Base-by-base conservation (phyloP, 2,888 invertebrate genomes). In the Carabus problematicus region DNA sequence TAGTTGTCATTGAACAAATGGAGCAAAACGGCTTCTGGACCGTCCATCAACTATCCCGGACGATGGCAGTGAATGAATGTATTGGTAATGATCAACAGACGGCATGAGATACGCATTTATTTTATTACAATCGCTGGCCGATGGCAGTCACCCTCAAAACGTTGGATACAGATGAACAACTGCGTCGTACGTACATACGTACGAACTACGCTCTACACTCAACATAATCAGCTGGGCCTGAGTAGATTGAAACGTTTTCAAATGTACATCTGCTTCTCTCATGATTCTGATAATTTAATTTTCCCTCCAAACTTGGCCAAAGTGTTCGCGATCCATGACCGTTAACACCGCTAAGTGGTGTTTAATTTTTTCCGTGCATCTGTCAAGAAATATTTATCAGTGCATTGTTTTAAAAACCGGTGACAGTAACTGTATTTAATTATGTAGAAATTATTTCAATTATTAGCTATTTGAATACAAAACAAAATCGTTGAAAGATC, bases 71-170 rank as follows among this genome's bases (percentile, higher is more conserved):
- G 29, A 29, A 29, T 29, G 29, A 29, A 29, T 29, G 29, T 29
- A 52, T 52, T 52, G 52, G 4, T 19, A 56, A 70, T 56, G 66
- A 70, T 52, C 47, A 62, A 49, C 75, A 74, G 75, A 75, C 74
- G 75, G 75, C 76, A 77, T 75, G 75, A 76, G 78, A 78, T 75
- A 74, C 76, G 77, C 79, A 78, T 79, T 78, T 78, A 78, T 78
- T 78, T 79, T 78, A 79, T 79, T 77, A 76, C 77, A 40, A 56
- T 75, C 76, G 78, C 75, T 76, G 76, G 72, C 74, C 73, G 69
- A 72, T 55, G 75, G 75, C 76, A 56, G 3, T 11, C 56, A 56
- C 56, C 29, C 56, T 39, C 56, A 8, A 9, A 47, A 49, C 7
- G 18, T 14, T 9, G 49, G 29, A 29, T 29, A 29, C 29, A 29